phyloP scores from a whole-genome alignment of 1,140 invertebrate genomes.

The Catajapyx aquilonaris region DNA sequence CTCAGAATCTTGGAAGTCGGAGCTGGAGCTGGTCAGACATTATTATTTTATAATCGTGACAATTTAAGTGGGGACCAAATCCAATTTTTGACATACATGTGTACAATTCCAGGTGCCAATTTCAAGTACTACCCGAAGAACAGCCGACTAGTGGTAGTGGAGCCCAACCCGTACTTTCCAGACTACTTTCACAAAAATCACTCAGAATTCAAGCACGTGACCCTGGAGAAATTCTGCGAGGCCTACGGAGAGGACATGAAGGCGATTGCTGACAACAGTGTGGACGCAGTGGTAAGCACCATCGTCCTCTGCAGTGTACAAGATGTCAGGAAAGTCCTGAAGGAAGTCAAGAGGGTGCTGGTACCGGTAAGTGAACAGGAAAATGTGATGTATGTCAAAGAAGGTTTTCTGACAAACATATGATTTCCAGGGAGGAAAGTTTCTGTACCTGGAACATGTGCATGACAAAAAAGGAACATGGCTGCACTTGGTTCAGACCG shows the following conservation, averaged over 20 bases:
- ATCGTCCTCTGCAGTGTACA: conserved; percentile 16
- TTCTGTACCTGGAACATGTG: conserved; percentile 16
- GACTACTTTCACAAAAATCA: conserved; percentile 12
- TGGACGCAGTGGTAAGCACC: conserved; percentile 17
- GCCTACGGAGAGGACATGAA: conserved; percentile 14
- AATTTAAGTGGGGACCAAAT: background rate
- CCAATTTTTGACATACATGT: background rate
- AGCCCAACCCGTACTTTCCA: conserved; percentile 16
- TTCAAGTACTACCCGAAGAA: conserved; percentile 17
- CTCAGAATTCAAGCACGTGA: conserved; percentile 13
- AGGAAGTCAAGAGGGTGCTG: conserved; percentile 17
- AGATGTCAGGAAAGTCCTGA: conserved; percentile 12
- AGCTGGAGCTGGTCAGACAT: background rate
- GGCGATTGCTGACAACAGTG: conserved; percentile 11
- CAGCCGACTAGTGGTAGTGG: conserved; percentile 14
- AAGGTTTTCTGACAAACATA: too few species aligned
- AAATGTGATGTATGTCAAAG: too few species aligned
- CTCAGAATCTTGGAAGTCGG: background rate
- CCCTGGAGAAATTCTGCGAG: conserved; percentile 14
- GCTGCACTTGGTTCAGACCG: conserved; percentile 10
- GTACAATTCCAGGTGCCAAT: conserved; percentile 13
- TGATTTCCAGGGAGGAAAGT: conserved; percentile 15
- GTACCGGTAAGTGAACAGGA: conserved; percentile 17
- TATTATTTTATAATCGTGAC: too few species aligned
- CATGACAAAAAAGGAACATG: conserved; percentile 6